A percentile compares a stretch with the other conserved stretches of the same genome.
Conservation (phyloP, 1,140 invertebrate genomes). For the Eumaeus atala region DNA sequence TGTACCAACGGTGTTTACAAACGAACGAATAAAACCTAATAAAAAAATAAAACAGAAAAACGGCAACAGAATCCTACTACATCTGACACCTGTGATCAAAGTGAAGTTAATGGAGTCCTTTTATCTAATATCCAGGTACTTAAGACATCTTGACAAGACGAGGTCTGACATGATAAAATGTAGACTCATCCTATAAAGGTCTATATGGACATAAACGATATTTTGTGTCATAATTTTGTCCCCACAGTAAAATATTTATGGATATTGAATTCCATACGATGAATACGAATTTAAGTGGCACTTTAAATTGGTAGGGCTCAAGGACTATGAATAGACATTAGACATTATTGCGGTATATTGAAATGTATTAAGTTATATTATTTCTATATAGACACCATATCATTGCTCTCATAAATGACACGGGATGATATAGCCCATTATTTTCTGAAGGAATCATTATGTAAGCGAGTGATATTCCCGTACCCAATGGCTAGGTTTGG, state of each 20-base stretch:
- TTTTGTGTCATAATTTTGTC: constrained; percentile 2
- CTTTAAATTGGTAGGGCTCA: background rate
- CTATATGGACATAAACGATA: background rate
- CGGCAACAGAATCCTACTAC: background rate
- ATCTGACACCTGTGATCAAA: background rate
- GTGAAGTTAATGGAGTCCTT: constrained; percentile 2
- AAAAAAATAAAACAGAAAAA: background rate
- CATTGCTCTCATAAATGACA: no score
- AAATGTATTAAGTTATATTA: no score
- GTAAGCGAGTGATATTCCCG: no score
- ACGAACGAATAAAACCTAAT: background rate
- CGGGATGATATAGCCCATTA: no score
- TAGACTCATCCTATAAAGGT: background rate
- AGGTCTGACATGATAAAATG: constrained; percentile 1
- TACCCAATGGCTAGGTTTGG: no score
- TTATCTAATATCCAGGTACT: constrained; percentile 4
- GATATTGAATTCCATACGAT: constrained; percentile 3
- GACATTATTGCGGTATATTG: no score
- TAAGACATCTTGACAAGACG: background rate
- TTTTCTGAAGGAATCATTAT: no score
- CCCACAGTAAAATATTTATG: constrained; percentile 4
- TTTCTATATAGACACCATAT: no score
- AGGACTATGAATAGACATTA: constrained; percentile 2
- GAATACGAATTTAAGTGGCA: background rate
- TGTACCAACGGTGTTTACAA: background rate